phyloP scores from a whole-genome alignment of 1,140 invertebrate species.

The Euura lappo region DNA sequence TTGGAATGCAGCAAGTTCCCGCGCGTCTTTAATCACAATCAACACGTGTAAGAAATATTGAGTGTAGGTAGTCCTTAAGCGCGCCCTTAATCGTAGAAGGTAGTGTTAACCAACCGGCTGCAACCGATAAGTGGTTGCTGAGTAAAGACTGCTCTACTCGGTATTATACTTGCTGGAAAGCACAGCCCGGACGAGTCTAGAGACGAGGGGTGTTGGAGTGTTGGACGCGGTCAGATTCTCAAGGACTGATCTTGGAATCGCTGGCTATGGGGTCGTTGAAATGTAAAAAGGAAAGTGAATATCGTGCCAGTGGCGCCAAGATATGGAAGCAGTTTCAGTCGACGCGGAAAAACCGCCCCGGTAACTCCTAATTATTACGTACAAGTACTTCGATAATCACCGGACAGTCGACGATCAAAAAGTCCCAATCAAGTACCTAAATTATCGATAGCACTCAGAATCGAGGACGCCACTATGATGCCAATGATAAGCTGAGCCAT shows the following conservation, averaged over 20 bases:
- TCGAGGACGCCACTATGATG: background rate
- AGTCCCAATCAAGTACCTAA: background rate
- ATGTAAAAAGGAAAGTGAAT: slow-evolving; percentile 10
- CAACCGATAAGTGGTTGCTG: too few relatives aligned
- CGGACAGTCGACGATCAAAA: background rate
- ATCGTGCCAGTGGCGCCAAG: background rate
- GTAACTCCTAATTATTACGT: background rate
- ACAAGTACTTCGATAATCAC: background rate
- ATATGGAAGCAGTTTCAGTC: background rate
- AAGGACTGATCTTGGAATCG: background rate
- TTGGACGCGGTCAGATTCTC: background rate
- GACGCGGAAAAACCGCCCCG: background rate
- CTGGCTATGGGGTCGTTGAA: background rate
- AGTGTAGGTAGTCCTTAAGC: background rate
- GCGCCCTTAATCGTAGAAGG: background rate
- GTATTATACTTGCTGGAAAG: background rate
- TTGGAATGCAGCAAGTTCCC: background rate
- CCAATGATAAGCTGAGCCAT: background rate
- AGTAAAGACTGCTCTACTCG: background rate
- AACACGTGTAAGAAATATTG: background rate
- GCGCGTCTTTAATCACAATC: background rate
- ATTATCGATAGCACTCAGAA: background rate
- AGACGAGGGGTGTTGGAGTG: background rate
- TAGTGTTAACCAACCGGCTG: background rate
- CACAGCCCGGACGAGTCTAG: background rate